Evolutionary conservation across 2,113 vertebrate species (phyloP).

Genomic region (Rhynchopsitta pachyrhyncha): DNA sequence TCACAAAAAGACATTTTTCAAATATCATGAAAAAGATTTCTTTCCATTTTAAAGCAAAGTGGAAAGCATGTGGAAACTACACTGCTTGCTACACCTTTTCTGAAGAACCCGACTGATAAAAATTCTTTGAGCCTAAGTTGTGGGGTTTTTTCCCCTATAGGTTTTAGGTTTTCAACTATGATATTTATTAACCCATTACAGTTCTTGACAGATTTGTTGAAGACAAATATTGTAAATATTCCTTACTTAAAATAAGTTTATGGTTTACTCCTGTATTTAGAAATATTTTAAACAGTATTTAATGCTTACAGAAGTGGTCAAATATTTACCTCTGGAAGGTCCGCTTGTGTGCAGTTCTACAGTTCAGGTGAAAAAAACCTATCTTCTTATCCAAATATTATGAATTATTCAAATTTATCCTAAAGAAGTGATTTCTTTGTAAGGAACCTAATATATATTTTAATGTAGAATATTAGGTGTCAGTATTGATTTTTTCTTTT

Average conservation of each 20-base stretch:
- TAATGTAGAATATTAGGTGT: neutral
- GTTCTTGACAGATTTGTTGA: neutral
- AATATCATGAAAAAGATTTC: neutral
- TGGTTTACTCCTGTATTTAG: neutral
- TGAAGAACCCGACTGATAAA: neutral
- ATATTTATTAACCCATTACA: neutral
- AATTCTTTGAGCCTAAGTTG: neutral
- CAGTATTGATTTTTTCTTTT: neutral
- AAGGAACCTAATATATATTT: neutral
- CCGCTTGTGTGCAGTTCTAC: neutral
- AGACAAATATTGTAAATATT: neutral
- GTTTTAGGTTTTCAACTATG: neutral
- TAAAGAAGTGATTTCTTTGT: neutral
- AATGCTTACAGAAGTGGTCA: neutral
- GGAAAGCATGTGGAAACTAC: neutral
- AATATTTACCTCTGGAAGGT: neutral
- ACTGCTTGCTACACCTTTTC: neutral
- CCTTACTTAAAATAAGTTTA: neutral
- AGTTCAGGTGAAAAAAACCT: neutral
- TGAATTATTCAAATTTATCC: neutral
- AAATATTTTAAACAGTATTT: neutral
- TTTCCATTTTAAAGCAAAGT: slow-evolving; percentile 5
- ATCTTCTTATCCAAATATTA: neutral
- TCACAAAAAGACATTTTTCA: slow-evolving; percentile 9
- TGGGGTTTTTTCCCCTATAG: neutral